Conservation (phyloP, 2,797 vertebrate species). For the Gymnoscopelus braueri region DNA sequence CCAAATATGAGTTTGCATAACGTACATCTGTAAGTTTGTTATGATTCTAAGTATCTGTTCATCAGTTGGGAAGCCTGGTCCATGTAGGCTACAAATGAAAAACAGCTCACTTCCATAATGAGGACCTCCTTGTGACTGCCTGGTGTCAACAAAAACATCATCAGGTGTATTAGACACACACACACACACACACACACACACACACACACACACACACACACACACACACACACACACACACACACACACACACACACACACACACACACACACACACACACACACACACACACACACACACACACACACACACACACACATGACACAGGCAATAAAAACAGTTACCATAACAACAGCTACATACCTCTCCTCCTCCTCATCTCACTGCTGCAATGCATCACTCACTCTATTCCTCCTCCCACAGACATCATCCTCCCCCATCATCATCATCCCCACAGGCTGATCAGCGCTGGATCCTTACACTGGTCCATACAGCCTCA, state of each 20-base stretch:
- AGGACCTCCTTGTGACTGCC: no score
- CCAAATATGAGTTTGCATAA: no score
- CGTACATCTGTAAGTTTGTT: no score
- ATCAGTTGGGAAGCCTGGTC: no score
- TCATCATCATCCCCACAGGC: conserved; percentile 34
- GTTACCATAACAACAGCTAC: conserved; percentile 67
- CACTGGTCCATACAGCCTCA: conserved; percentile 22
- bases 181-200: not conserved
- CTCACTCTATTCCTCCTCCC: conserved; percentile 34
- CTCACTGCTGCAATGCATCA: conserved; percentile 69
- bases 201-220: not conserved
- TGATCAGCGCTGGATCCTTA: conserved; percentile 46
- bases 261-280: not conserved
- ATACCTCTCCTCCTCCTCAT: conserved; percentile 40
- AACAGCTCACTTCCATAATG: no score
- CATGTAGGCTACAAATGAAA: no score
- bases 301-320: not conserved
- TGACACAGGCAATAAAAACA: conserved; percentile 7
- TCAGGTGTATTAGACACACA: no score
- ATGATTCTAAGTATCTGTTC: no score
- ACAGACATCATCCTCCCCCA: conserved; percentile 22
- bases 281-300: not conserved
- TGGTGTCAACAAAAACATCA: no score
- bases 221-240: not conserved
- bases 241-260: not conserved